phyloP scores from a whole-genome alignment of 1,140 invertebrate genomes.

The Sesamia nonagrioides region DNA sequence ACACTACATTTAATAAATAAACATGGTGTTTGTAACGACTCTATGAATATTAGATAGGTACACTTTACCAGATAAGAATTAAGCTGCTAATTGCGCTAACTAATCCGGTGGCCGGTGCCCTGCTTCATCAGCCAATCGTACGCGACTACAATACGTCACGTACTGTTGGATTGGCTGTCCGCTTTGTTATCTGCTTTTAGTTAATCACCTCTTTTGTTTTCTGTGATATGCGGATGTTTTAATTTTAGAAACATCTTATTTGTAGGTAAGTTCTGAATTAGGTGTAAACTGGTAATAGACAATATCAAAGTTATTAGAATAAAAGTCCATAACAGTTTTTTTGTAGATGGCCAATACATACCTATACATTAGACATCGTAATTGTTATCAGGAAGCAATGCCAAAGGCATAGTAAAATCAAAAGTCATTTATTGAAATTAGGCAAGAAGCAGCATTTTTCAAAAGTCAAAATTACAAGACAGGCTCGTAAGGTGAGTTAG shows the following conservation, averaged over 20 bases:
- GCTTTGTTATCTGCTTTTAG: constrained; percentile 9
- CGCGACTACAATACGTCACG: constrained; percentile 8
- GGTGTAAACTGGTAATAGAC: too few relatives aligned
- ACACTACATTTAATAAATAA: neutral
- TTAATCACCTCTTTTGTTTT: constrained; percentile 11
- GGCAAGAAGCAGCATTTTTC: too few relatives aligned
- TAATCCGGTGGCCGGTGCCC: constrained; percentile 26
- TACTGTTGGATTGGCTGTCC: constrained; percentile 12
- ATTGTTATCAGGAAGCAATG: too few relatives aligned
- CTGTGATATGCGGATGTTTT: neutral
- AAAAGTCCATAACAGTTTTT: too few relatives aligned
- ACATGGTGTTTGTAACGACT: constrained; percentile 15
- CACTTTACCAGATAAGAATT: constrained; percentile 30
- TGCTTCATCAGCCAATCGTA: constrained; percentile 7
- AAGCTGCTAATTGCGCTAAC: constrained; percentile 33
- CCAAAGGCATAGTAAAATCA: too few relatives aligned
- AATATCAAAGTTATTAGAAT: too few relatives aligned
- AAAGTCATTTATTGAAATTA: too few relatives aligned
- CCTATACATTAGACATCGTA: too few relatives aligned
- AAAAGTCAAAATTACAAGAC: too few relatives aligned
- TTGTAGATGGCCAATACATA: too few relatives aligned
- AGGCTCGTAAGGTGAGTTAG: too few relatives aligned
- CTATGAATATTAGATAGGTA: constrained; percentile 20
- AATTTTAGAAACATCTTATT: neutral
- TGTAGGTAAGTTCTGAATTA: neutral